phyloP scores from a whole-genome alignment of 2,797 vertebrate genomes.

The Erithacus rubecula region DNA sequence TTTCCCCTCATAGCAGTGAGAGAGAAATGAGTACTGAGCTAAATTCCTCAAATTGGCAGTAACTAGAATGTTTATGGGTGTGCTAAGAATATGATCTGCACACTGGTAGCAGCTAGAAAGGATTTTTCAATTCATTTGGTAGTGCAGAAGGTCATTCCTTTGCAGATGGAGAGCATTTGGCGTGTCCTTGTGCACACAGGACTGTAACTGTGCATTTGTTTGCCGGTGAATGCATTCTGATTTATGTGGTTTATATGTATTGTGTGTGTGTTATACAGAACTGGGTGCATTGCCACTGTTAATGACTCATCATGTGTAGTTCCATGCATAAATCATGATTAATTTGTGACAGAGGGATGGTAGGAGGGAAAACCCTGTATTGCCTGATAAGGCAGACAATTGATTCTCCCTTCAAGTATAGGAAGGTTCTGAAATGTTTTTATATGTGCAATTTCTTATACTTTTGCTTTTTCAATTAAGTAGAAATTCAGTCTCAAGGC shows the following conservation, averaged over 20 bases:
- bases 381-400: not conserved
- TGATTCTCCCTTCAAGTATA: not conserved
- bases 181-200: not conserved
- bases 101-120: conserved; percentile 25
- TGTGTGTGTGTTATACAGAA: accelerated
- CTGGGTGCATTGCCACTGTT: accelerated
- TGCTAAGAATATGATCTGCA: conserved; percentile 61
- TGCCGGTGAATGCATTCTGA: not conserved
- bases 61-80: conserved; percentile 64
- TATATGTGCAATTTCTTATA: not conserved
- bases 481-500: not conserved
- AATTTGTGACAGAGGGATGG: not conserved
- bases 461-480: not conserved
- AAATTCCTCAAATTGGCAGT: conserved; percentile 71
- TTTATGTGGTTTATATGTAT: not conserved
- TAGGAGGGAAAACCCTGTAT: not conserved
- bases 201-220: not conserved
- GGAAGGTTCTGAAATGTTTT: not conserved
- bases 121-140: conserved; percentile 50
- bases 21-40: conserved; percentile 52
- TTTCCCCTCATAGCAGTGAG: conserved; percentile 26
- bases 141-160: conserved; percentile 60
- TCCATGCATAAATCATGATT: not conserved
- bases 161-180: not conserved
- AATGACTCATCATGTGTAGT: not conserved